phyloP scores from a whole-genome alignment of 2,888 invertebrate species.

The Crepidodera aurea region DNA sequence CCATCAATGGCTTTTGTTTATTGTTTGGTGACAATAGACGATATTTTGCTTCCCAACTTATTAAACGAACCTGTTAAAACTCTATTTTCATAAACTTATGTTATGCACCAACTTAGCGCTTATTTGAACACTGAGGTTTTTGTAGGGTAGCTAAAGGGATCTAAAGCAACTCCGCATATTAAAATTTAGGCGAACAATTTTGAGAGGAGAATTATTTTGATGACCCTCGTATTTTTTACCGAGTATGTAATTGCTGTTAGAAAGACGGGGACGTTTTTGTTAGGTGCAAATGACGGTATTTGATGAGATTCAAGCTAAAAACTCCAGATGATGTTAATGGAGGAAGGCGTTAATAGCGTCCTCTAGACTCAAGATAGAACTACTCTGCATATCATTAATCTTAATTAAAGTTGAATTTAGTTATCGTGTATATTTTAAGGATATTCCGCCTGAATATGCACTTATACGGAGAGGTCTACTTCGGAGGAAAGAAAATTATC shows the following conservation, averaged over 20 bases:
- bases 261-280: conserved; percentile 9
- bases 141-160: no score
- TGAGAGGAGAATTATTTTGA: not conserved
- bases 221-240: not conserved
- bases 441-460: conserved; percentile 53
- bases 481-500: not conserved
- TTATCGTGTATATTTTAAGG: conserved; percentile 59
- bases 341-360: conserved; percentile 53
- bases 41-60: no score
- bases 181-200: no score
- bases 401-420: conserved; percentile 62
- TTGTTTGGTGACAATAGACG: no score
- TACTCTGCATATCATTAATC: conserved; percentile 63
- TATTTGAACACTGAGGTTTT: no score
- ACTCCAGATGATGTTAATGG: conserved; percentile 54
- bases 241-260: not conserved
- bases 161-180: no score
- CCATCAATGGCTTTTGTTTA: no score
- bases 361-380: conserved; percentile 59
- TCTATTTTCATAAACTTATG: no score
- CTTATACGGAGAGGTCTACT: conserved; percentile 34
- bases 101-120: no score
- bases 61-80: no score
- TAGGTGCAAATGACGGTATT: conserved; percentile 43
- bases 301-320: conserved; percentile 47